These are phyloP conservation scores for Trachelus tabidus DNA, from an alignment of 2,888 invertebrate species.

Conservation along the genomic window DNA sequence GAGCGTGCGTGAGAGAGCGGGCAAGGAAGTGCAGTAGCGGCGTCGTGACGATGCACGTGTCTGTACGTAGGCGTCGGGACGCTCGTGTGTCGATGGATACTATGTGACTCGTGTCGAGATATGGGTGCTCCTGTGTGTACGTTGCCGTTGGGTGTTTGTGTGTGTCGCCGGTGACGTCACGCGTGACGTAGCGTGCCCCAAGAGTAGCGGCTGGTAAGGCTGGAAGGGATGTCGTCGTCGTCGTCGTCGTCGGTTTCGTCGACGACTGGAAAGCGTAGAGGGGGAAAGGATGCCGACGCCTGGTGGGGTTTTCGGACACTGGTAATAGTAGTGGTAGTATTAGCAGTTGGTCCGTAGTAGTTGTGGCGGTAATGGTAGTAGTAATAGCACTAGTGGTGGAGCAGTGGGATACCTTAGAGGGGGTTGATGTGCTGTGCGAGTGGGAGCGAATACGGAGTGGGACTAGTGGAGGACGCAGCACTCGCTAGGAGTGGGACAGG, in stretches of 20 bases:
- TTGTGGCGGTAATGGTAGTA: conserved; percentile 18
- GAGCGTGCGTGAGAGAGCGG: neutral
- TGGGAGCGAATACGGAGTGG: conserved; percentile 25
- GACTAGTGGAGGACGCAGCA: conserved; percentile 17
- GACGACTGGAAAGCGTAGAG: conserved; percentile 27
- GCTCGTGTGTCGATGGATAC: conserved; percentile 8
- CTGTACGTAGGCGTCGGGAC: conserved; percentile 12
- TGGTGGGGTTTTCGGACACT: conserved; percentile 1
- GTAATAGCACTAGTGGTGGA: neutral
- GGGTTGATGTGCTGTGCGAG: neutral
- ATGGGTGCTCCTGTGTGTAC: neutral
- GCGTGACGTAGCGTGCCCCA: conserved; percentile 45
- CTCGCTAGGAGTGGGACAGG: conserved; percentile 33
- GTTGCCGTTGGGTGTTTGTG: neutral
- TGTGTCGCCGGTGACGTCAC: conserved; percentile 43
- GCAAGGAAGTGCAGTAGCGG: conserved; percentile 12
- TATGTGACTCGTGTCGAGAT: neutral
- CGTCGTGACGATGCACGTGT: conserved; percentile 8
- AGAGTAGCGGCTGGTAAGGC: conserved; percentile 24
- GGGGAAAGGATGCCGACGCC: conserved; percentile 11
- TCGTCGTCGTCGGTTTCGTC: conserved; percentile 21
- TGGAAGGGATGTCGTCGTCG: conserved; percentile 14
- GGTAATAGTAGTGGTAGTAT: conserved; percentile 15
- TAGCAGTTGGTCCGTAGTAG: conserved; percentile 14
- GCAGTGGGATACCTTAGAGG: neutral